Conservation (phyloP, 2,797 vertebrate genomes). For the Diceros bicornis region DNA sequence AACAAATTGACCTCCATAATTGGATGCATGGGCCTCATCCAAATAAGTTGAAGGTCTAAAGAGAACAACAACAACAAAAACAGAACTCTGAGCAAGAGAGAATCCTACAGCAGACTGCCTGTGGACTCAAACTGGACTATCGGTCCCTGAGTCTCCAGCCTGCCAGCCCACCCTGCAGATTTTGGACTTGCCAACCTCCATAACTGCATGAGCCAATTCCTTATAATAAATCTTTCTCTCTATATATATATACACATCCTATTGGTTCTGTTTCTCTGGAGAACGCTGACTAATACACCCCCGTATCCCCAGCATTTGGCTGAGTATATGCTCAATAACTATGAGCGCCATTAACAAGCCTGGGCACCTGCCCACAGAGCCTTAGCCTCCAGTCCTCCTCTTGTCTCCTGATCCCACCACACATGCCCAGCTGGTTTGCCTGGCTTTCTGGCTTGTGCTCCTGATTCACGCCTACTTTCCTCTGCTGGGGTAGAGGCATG, state of each 20-base stretch:
- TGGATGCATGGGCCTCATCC: background rate
- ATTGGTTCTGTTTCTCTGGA: slow-evolving; percentile 18
- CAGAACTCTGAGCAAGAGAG: background rate
- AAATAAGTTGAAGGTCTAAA: background rate
- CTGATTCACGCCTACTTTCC: background rate
- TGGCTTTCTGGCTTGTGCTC: background rate
- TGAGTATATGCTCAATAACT: background rate
- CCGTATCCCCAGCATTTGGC: background rate
- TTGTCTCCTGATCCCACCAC: background rate
- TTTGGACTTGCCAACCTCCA: background rate
- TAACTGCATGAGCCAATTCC: background rate
- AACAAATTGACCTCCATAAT: background rate
- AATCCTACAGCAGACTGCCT: background rate
- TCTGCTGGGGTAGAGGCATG: background rate
- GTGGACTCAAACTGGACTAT: background rate
- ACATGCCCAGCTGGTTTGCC: background rate
- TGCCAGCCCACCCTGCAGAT: background rate
- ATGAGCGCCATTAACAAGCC: background rate
- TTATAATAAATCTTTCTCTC: background rate
- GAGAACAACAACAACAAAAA: background rate
- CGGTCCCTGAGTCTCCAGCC: background rate
- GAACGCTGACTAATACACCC: background rate
- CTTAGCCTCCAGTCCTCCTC: background rate
- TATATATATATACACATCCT: background rate
- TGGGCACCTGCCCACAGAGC: background rate